A percentile compares a stretch with the other conserved stretches of the same genome.
Evolutionary conservation across 2,113 vertebrate species (phyloP).

Genomic region (Gavialis gangeticus): DNA sequence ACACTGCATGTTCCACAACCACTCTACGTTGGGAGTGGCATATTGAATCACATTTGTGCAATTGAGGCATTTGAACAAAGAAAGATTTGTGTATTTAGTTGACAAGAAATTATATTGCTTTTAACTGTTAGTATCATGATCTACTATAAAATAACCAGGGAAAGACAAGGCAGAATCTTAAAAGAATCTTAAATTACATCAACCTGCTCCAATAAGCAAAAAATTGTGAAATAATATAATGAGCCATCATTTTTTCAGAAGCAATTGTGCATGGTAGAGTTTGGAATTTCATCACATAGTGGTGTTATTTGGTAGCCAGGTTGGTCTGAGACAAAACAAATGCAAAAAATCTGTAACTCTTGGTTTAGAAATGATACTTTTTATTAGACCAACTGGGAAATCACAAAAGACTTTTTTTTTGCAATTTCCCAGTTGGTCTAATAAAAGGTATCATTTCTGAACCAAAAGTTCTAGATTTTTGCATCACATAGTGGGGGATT

Average conservation of each 20-base stretch:
- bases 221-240: background rate
- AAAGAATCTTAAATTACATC: background rate
- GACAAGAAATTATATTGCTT: background rate
- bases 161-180: background rate
- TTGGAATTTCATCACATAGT: background rate
- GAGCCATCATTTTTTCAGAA: too few relatives aligned
- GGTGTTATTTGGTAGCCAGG: too few relatives aligned
- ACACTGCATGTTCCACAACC: background rate
- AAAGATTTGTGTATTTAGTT: background rate
- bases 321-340: too few relatives aligned
- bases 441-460: too few relatives aligned
- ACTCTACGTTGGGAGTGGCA: slow-evolving; percentile 1
- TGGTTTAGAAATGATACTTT: too few relatives aligned
- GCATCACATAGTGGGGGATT: background rate
- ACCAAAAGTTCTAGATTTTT: too few relatives aligned
- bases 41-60: background rate
- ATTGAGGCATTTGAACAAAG: background rate
- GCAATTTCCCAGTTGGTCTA: too few relatives aligned
- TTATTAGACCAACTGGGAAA: too few relatives aligned
- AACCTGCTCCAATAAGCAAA: slow-evolving; percentile 23
- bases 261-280: background rate
- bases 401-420: too few relatives aligned
- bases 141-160: background rate
- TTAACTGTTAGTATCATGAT: slow-evolving; percentile 17
- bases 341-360: too few relatives aligned